A percentile compares a stretch with the other conserved stretches of the same genome.
phyloP scores from a whole-genome alignment of 2,113 vertebrate genomes.

The Platichthys stellatus region DNA sequence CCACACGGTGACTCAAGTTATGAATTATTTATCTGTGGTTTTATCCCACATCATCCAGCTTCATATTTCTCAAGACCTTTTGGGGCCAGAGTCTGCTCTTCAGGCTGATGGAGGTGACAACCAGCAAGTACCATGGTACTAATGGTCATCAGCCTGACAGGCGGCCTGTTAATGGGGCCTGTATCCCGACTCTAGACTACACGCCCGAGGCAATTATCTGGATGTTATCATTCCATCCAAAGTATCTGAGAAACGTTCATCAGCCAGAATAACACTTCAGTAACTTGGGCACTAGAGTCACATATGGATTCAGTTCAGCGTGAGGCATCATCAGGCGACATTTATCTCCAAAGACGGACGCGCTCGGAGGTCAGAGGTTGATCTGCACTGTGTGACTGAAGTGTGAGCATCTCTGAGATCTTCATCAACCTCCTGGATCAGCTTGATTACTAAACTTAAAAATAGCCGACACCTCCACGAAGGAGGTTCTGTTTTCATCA shows the following conservation, averaged over 20 bases:
- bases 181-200: conserved; percentile 9
- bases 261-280: too few species aligned
- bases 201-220: conserved; percentile 49
- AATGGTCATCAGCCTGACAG: conserved; percentile 62
- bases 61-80: conserved; percentile 25
- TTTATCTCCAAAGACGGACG: background rate
- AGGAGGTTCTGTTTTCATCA: too few species aligned
- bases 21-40: conserved; percentile 30
- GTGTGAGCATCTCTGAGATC: too few species aligned
- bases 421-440: too few species aligned
- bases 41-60: conserved; percentile 21
- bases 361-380: too few species aligned
- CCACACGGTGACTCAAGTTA: background rate
- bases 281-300: background rate
- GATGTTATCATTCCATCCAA: conserved; percentile 3
- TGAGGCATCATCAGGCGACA: background rate
- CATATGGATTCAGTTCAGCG: background rate
- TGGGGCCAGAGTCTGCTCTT: conserved; percentile 18
- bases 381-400: too few species aligned
- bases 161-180: conserved; percentile 31
- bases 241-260: conserved; percentile 17
- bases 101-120: conserved; percentile 39
- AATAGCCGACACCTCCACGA: too few species aligned
- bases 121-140: conserved; percentile 27
- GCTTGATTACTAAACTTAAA: too few species aligned